These are phyloP conservation scores for Puffinus mauretanicus DNA, from an alignment of 2,113 vertebrate genomes.

Conservation along the genomic window DNA sequence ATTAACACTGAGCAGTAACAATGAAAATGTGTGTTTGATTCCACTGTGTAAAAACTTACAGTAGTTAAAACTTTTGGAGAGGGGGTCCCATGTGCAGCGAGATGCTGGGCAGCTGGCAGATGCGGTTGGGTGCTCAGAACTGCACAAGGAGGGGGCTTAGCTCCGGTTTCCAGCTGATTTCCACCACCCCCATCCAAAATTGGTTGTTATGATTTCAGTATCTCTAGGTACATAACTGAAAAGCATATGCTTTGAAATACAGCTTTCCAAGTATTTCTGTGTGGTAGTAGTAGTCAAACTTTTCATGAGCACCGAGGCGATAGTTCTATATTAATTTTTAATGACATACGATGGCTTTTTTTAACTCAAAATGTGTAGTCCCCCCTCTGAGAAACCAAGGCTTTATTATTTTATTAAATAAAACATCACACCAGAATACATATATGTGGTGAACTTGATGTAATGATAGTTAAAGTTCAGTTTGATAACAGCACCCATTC, in stretches of 20 bases:
- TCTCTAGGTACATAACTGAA: neutral
- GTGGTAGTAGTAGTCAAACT: neutral
- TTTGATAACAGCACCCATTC: neutral
- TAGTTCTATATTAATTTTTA: neutral
- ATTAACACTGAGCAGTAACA: neutral
- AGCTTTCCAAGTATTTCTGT: neutral
- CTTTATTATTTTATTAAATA: neutral
- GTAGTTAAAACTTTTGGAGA: neutral
- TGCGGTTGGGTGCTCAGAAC: neutral
- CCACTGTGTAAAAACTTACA: neutral
- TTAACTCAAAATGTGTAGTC: neutral
- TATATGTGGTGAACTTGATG: neutral
- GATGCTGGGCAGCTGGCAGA: neutral
- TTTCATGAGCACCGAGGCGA: neutral
- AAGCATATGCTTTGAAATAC: neutral
- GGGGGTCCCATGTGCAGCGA: fast-evolving
- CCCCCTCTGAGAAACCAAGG: neutral
- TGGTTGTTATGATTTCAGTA: neutral
- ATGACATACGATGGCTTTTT: neutral
- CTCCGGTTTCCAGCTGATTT: neutral
- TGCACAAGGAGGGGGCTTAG: neutral
- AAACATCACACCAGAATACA: neutral
- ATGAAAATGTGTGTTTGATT: neutral
- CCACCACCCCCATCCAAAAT: neutral
- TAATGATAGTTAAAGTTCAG: neutral